phyloP scores from a whole-genome alignment of 2,113 vertebrate species.

The Apodemus sylvaticus region DNA sequence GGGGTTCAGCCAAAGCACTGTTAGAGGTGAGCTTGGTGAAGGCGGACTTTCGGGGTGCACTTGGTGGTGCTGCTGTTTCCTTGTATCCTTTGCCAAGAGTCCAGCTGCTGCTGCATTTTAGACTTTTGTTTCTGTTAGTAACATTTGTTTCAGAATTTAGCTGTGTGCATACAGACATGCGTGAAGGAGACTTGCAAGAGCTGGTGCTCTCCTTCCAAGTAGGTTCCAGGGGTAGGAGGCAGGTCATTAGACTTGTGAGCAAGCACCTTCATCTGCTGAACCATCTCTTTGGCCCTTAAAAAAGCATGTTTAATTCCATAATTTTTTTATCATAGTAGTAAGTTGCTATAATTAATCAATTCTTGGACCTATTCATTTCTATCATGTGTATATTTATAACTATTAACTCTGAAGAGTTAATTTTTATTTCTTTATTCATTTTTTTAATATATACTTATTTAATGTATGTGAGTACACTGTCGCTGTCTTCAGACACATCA shows the following conservation, averaged over 20 bases:
- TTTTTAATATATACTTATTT: too few species aligned
- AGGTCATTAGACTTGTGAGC: not conserved
- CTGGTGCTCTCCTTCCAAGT: not conserved
- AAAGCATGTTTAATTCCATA: not conserved
- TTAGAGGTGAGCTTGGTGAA: constrained; percentile 87
- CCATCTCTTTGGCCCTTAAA: not conserved
- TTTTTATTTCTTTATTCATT: not conserved
- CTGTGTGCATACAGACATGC: not conserved
- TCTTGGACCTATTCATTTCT: not conserved
- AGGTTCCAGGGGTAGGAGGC: not conserved
- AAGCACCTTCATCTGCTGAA: not conserved
- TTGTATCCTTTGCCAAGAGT: not conserved
- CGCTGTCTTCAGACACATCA: too few species aligned
- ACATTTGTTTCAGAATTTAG: not conserved
- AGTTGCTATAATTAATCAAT: constrained; percentile 8
- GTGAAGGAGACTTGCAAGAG: not conserved
- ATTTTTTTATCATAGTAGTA: not conserved
- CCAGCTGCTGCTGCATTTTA: not conserved
- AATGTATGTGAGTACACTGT: too few species aligned
- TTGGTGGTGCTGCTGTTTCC: constrained; percentile 1
- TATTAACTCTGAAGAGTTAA: not conserved
- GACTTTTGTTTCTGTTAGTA: constrained; percentile 43
- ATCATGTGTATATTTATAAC: not conserved
- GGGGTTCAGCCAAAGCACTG: too few species aligned
- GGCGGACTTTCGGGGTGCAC: not conserved